Evolutionary conservation across 2,113 vertebrate genomes (phyloP), one percentile per base, ranked within the genome.

Genomic region (Shinisaurus crocodilurus): DNA sequence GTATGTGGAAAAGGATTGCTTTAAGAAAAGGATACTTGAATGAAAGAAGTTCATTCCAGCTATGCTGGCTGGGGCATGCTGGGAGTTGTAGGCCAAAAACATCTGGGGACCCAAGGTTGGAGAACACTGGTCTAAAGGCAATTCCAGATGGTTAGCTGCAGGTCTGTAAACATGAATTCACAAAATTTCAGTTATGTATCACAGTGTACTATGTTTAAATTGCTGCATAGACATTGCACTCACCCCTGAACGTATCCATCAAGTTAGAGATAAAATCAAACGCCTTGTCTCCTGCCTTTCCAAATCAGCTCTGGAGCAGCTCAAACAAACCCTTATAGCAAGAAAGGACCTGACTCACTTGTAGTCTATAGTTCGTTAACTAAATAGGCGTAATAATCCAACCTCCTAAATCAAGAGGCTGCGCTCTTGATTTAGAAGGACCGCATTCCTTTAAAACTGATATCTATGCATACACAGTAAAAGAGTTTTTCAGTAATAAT

Each of bases 1-100:
- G 99, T 99, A 97, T 95, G 97, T 96, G 86, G 90, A 82, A 85
- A 92, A 92, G 89, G 7, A 1, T 50, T 82, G 8, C 25, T 2
- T 87, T 88, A 92, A 77, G 34, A 85, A 91, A 83, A 29, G 88
- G 74, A 69, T 10, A 9, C 2, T 70, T 89, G 37, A 34, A 2
- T 87, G 34, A 27, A 0, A 43, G 86, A 84, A 82, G 13, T 37
- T 32, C n/a, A n/a, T n/a, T n/a, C n/a, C n/a, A n/a, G n/a, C n/a
- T n/a, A n/a, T n/a, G n/a, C n/a, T n/a, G n/a, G n/a, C n/a, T n/a
- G n/a, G n/a, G n/a, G n/a, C n/a, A n/a, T n/a, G n/a, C n/a, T n/a
- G n/a, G n/a, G n/a, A n/a, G n/a, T n/a, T n/a, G n/a, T n/a, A n/a
- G n/a, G n/a, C n/a, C n/a, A n/a, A n/a, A n/a, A n/a, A n/a, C n/a